A percentile compares a stretch with the other conserved stretches of the same genome.
These are phyloP conservation scores for Dilophus febrilis DNA, from an alignment of 2,888 invertebrate genomes.

Conservation along the genomic window DNA sequence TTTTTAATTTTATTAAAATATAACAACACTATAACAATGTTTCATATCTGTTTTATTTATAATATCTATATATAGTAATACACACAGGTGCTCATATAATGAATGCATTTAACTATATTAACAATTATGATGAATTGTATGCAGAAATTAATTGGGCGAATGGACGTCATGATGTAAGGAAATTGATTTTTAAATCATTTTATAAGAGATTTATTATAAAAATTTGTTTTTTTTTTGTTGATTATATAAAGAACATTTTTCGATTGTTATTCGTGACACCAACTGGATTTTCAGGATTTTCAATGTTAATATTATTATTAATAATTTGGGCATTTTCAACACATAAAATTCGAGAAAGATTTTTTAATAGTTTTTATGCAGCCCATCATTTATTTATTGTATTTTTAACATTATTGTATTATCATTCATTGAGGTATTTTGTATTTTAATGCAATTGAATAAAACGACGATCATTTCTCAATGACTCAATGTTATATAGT, in stretches of 20 bases:
- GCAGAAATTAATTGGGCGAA: constrained; percentile 33
- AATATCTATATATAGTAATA: constrained; percentile 23
- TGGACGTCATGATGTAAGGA: not conserved
- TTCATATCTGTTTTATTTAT: too few relatives aligned
- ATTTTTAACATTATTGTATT: constrained; percentile 1
- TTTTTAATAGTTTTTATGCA: constrained; percentile 19
- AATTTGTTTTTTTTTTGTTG: too few relatives aligned
- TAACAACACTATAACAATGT: too few relatives aligned
- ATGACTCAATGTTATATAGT: too few relatives aligned
- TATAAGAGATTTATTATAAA: not conserved
- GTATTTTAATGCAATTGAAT: too few relatives aligned
- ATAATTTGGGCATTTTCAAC: not conserved
- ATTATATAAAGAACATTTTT: not conserved
- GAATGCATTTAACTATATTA: constrained; percentile 38
- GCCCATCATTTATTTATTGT: constrained; percentile 1
- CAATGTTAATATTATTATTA: not conserved
- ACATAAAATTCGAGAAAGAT: constrained; percentile 28
- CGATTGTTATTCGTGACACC: not conserved
- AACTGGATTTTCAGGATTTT: constrained; percentile 1
- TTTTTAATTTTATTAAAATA: too few relatives aligned
- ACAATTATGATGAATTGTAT: constrained; percentile 30
- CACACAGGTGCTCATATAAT: constrained; percentile 37
- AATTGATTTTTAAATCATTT: not conserved
- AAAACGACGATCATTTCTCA: too few relatives aligned
- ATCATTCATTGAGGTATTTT: not conserved